Evolutionary conservation across 2,113 vertebrate genomes (phyloP).

Genomic region (Myocastor coypus): DNA sequence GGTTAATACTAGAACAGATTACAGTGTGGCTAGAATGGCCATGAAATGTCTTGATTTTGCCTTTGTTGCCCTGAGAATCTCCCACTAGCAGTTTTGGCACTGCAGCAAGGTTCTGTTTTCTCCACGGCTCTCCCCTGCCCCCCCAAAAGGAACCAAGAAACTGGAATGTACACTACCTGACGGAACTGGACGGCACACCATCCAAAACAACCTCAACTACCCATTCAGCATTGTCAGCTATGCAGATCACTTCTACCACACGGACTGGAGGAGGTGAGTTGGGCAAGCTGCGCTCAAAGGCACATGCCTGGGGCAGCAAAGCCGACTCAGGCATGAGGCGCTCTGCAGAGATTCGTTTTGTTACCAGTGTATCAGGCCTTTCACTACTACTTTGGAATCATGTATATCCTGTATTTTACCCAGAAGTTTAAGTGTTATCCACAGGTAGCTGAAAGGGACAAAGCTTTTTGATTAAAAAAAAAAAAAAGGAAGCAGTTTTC

Average conservation of each 20-base stretch:
- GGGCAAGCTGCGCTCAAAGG: background rate
- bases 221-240: conserved; percentile 96
- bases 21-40: background rate
- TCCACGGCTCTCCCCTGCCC: background rate
- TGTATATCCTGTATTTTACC: background rate
- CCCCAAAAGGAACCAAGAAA: conserved; percentile 93
- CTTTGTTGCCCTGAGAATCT: conserved; percentile 23
- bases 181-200: conserved; percentile 89
- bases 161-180: conserved; percentile 93
- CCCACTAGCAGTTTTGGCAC: background rate
- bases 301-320: background rate
- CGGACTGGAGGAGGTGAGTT: conserved; percentile 96
- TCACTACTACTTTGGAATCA: background rate
- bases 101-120: background rate
- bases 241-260: conserved; percentile 96
- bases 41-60: background rate
- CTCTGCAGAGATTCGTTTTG: background rate
- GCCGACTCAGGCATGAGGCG: background rate
- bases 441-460: background rate
- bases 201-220: conserved; percentile 94
- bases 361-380: background rate
- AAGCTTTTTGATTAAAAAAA: conserved; percentile 12
- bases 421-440: background rate
- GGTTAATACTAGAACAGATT: background rate
- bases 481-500: background rate